Evolutionary conservation across 2,797 vertebrate genomes (phyloP).

Genomic region (Sebastes vulpes): DNA sequence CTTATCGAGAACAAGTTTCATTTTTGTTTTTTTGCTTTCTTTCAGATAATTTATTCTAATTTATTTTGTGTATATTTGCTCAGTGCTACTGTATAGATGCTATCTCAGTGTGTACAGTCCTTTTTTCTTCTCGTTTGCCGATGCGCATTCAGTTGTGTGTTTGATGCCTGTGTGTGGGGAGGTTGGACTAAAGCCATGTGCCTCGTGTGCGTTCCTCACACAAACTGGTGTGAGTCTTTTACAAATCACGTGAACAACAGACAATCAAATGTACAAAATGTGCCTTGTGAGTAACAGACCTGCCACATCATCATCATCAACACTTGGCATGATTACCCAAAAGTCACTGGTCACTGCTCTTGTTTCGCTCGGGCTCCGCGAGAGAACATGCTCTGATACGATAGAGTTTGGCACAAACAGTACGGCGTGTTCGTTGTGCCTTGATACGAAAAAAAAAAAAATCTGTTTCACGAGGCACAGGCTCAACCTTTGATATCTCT

Average conservation of each 20-base stretch:
- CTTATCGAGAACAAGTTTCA: conserved; percentile 48
- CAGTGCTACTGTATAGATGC: conserved; percentile 85
- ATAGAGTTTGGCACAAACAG: conserved; percentile 23
- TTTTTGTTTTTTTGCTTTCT: conserved; percentile 42
- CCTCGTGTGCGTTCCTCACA: conserved; percentile 74
- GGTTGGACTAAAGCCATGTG: conserved; percentile 82
- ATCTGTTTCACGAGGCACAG: conserved; percentile 72
- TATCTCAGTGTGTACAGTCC: conserved; percentile 79
- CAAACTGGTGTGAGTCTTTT: conserved; percentile 52
- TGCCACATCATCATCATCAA: conserved; percentile 58
- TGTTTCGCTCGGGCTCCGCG: conserved; percentile 52
- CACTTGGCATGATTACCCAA: conserved; percentile 57
- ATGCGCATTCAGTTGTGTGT: conserved; percentile 72
- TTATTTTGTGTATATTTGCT: conserved; percentile 86
- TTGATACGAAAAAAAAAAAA: background rate
- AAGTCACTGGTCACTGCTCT: conserved; percentile 56
- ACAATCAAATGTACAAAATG: conserved; percentile 83
- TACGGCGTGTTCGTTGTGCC: conserved; percentile 22
- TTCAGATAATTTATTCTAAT: conserved; percentile 86
- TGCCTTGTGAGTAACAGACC: conserved; percentile 83
- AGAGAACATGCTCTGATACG: conserved; percentile 32
- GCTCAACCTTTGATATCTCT: conserved; percentile 77
- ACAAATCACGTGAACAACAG: conserved; percentile 64
- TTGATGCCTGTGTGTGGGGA: conserved; percentile 69
- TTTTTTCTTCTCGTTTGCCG: conserved; percentile 68